Evolutionary conservation across 2,797 vertebrate species (phyloP).

Genomic region (Poliocrania exsul): DNA sequence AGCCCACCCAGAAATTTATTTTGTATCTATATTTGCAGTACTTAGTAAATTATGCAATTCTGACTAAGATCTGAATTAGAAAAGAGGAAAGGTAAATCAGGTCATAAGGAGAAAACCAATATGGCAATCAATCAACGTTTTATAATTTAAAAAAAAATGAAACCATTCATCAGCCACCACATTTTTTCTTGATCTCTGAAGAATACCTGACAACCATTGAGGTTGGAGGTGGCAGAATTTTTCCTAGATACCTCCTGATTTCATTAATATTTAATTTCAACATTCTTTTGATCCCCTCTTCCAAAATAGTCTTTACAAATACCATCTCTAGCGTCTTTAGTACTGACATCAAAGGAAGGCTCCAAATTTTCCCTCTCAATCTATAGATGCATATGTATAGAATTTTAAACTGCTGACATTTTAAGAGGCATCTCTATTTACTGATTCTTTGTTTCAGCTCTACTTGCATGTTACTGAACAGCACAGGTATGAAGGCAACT

Average conservation of each 20-base stretch:
- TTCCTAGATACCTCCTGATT: constrained; percentile 14
- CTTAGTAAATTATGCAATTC: background rate
- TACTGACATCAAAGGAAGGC: background rate
- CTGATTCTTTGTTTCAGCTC: background rate
- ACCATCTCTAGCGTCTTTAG: background rate
- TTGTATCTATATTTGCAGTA: background rate
- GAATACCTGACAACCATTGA: background rate
- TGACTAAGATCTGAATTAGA: constrained; percentile 11
- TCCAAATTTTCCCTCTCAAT: background rate
- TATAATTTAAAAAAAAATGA: background rate
- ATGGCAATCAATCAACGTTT: background rate
- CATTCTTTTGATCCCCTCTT: background rate
- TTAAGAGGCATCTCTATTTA: background rate
- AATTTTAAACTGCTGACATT: background rate
- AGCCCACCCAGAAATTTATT: background rate
- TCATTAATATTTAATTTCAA: constrained; percentile 18
- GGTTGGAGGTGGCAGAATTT: background rate
- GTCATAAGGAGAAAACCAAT: constrained; percentile 5
- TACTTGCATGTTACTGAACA: background rate
- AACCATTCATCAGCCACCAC: constrained; percentile 9
- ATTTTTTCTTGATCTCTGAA: constrained; percentile 15
- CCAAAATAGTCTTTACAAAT: constrained; percentile 6
- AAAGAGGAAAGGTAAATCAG: constrained; percentile 28
- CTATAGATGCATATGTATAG: background rate
- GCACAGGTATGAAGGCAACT: background rate